Conservation (phyloP, 92 coral and sea anemone species). For the Isaurus tuberculatus region DNA sequence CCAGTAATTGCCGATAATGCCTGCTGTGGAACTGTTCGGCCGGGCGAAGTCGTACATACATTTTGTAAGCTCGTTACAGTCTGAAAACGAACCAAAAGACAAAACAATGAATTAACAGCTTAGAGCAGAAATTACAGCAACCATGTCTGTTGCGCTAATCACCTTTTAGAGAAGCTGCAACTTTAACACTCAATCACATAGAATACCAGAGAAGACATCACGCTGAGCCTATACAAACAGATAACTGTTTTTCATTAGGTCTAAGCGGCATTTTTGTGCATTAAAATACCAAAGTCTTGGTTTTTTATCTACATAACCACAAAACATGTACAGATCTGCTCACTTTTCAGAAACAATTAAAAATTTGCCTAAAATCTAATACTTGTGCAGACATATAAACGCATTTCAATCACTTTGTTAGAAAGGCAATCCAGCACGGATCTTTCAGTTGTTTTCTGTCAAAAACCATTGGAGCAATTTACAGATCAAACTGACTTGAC, state of each 20-base stretch:
- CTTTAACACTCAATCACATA: slow-evolving; percentile 17
- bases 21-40: slow-evolving; percentile 67
- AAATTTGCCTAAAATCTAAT: no score
- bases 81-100: slow-evolving; percentile 48
- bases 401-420: not conserved
- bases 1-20: slow-evolving; percentile 82
- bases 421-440: not conserved
- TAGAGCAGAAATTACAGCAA: not conserved
- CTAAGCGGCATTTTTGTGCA: slow-evolving; percentile 54
- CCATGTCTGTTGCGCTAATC: slow-evolving; percentile 18
- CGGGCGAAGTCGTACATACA: slow-evolving; percentile 63
- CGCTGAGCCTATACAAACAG: slow-evolving; percentile 37
- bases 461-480: slow-evolving; percentile 40
- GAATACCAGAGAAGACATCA: slow-evolving; percentile 42
- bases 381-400: not conserved
- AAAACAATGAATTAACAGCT: slow-evolving; percentile 26
- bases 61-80: slow-evolving; percentile 88
- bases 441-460: slow-evolving; percentile 15
- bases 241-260: slow-evolving; percentile 49
- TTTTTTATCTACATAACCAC: slow-evolving; percentile 41
- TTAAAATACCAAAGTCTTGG: slow-evolving; percentile 56
- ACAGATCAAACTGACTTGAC: slow-evolving; percentile 39
- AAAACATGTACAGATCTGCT: slow-evolving; percentile 4
- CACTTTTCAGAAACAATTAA: slow-evolving; percentile 2
- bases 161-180: slow-evolving; percentile 19